These are phyloP conservation scores for Xestia ashworthii DNA, from an alignment of 2,888 invertebrate species.

Conservation along the genomic window DNA sequence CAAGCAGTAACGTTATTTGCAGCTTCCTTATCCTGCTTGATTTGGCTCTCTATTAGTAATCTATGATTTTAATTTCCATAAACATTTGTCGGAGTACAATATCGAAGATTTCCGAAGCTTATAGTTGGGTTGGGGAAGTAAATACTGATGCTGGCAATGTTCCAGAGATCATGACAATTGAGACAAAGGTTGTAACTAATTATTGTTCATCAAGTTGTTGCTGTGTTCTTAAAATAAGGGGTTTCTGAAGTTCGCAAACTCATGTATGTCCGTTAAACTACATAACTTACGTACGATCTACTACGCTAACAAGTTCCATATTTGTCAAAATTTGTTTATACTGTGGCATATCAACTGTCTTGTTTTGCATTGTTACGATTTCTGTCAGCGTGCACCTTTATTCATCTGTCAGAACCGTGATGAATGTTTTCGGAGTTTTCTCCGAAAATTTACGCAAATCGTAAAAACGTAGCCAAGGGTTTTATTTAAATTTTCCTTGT, in stretches of 20 bases:
- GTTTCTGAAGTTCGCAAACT: conserved; percentile 27
- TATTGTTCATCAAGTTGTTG: conserved; percentile 49
- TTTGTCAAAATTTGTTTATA: conserved; percentile 37
- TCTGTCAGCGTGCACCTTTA: conserved; percentile 14
- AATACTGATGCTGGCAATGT: conserved; percentile 61
- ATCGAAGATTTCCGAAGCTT: conserved; percentile 44
- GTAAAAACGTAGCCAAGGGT: not conserved
- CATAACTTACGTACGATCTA: conserved; percentile 17
- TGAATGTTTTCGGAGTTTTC: conserved; percentile 7
- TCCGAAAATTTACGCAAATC: not conserved
- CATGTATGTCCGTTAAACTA: conserved; percentile 26
- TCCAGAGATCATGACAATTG: conserved; percentile 58
- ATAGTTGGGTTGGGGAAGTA: conserved; percentile 46
- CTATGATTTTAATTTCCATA: conserved; percentile 65
- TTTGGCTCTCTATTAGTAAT: conserved; percentile 60
- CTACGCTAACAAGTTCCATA: not conserved
- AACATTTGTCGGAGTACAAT: conserved; percentile 56
- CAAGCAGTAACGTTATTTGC: conserved; percentile 50
- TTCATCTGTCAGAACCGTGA: conserved; percentile 2
- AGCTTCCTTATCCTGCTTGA: conserved; percentile 46
- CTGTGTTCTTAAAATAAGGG: conserved; percentile 49
- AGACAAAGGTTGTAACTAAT: conserved; percentile 64
- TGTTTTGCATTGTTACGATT: conserved; percentile 45
- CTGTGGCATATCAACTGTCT: conserved; percentile 3
- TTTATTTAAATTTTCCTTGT: not conserved